Evolutionary conservation across 2,888 invertebrate genomes (phyloP), one percentile per base, ranked within the genome.

Genomic region (Cartodere bifasciata): DNA sequence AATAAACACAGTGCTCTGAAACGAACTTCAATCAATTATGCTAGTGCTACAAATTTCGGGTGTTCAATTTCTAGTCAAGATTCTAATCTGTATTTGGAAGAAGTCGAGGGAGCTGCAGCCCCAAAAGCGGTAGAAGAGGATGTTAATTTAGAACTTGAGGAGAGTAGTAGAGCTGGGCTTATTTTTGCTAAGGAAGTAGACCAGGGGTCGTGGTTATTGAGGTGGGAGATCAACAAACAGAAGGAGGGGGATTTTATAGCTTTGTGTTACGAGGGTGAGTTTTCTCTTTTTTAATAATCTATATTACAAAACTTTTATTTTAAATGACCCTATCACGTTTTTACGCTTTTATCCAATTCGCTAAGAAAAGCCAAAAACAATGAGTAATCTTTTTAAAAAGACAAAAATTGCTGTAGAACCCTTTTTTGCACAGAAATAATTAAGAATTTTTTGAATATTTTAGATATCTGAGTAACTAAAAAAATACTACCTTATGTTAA

Each of bases 231-330:
- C 24, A 56, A 59, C 9, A 40, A 46, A 31, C 49, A 50, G 21
- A 48, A 48, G 17, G 61, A 65, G 32, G 65, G 60, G 29, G 71
- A 72, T 49, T 71, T 66, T 53, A 60, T 72, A 45, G 68, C 65
- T 28, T 52, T 72, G 41, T 70, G 65, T 50, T 62, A 55, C 47
- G 52, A 58, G 62, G 72, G 72, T 72, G 47, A 62, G 67, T 46
- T 16, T 10, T 23, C 6, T 11, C 12, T 13, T 35, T 30, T 20
- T 22, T 26, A 17, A 23, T 34, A 17, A 23, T 24, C 23, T n/a
- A 10, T 5, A 10, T 14, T 7, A 4, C 13, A 13, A 16, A 23
- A 22, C 17, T 33, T 6, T 5, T 9, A 4, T 26, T 26, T 14
- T 13, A 13, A 5, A 26, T 7, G 20, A 17, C 6, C 9, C 6